phyloP scores from a whole-genome alignment of 2,113 vertebrate species.

The Crotophaga sulcirostris region DNA sequence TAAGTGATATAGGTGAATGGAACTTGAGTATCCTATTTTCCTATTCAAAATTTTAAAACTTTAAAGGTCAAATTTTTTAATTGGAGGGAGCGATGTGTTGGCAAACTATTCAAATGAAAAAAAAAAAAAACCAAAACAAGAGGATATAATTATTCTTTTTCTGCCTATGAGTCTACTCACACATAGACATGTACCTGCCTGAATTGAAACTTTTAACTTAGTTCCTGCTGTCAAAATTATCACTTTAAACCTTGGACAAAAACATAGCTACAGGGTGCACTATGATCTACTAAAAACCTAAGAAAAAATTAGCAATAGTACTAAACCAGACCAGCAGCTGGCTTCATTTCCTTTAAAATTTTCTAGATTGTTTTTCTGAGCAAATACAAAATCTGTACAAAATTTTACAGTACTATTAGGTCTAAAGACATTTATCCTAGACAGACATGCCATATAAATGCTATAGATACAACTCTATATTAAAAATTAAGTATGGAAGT shows the following conservation, averaged over 20 bases:
- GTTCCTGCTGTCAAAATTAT: not conserved
- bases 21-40: not conserved
- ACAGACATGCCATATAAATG: not conserved
- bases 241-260: not conserved
- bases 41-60: not conserved
- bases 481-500: not conserved
- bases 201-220: not conserved
- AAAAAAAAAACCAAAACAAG: no score
- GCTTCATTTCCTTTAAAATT: not conserved
- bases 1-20: not conserved
- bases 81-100: not conserved
- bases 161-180: not conserved
- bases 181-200: not conserved
- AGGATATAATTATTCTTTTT: not conserved
- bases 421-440: not conserved
- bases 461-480: not conserved
- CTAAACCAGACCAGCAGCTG: not conserved
- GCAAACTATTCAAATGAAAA: not conserved
- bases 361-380: not conserved
- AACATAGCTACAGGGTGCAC: not conserved
- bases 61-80: not conserved
- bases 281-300: not conserved
- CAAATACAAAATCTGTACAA: not conserved
- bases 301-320: not conserved
- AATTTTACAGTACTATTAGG: not conserved